Percentiles rank a stretch among this genome's conserved stretches.
phyloP scores from a whole-genome alignment of 2,797 vertebrate species.

The Rhinoraja longicauda region DNA sequence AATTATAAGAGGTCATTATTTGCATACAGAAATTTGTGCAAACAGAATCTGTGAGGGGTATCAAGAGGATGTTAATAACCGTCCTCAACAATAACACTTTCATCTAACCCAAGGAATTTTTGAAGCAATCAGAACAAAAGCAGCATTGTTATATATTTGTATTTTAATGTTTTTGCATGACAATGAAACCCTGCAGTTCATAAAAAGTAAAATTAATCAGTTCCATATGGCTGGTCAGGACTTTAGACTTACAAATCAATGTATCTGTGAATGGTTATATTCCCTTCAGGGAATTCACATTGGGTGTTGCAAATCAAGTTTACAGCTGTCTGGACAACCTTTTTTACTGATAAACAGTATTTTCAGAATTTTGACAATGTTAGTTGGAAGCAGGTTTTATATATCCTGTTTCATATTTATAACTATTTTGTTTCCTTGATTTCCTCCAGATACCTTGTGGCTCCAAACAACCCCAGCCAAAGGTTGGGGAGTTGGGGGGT shows the following conservation, averaged over 20 bases:
- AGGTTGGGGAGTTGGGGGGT: background rate
- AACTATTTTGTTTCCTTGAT: background rate
- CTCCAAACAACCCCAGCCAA: too few relatives aligned
- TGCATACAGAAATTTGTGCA: constrained; percentile 2
- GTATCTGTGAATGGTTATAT: background rate
- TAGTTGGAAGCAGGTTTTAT: background rate
- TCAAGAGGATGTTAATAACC: background rate
- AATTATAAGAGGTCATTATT: constrained; percentile 33
- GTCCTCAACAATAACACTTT: background rate
- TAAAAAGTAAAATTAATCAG: background rate
- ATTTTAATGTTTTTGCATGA: background rate
- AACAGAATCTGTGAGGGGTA: too few relatives aligned
- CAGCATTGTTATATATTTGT: background rate
- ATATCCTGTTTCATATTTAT: background rate
- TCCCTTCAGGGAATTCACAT: background rate
- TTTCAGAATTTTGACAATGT: background rate
- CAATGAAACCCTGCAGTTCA: background rate
- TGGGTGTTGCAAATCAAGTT: background rate
- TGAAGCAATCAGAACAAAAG: constrained; percentile 27
- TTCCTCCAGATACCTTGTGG: background rate
- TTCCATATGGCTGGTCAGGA: background rate
- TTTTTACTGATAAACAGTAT: background rate
- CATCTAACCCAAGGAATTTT: background rate
- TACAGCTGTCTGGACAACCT: background rate
- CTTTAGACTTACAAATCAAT: background rate